A percentile compares a stretch with the other conserved stretches of the same genome.
Conservation (phyloP, 2,113 vertebrate genomes). For the Thunnus thynnus region DNA sequence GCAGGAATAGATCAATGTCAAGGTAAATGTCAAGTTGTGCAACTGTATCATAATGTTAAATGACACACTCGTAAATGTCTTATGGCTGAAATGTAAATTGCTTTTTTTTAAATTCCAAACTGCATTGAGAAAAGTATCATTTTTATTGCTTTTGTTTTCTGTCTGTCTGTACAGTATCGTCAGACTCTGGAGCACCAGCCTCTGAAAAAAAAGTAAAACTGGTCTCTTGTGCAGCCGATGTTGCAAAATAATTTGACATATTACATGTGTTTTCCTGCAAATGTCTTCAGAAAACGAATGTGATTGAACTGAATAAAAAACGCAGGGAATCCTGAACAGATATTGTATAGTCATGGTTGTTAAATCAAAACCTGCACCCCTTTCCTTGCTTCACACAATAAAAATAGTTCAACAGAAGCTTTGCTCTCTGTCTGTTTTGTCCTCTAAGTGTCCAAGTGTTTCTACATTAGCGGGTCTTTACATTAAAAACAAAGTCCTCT, state of each 20-base stretch:
- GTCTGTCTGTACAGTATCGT: neutral
- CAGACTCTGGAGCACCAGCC: neutral
- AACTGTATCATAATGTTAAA: neutral
- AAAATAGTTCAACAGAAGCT: conserved; percentile 40
- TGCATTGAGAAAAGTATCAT: conserved; percentile 13
- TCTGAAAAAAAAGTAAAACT: neutral
- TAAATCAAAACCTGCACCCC: too few relatives aligned
- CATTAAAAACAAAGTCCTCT: conserved; percentile 45
- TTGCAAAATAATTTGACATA: conserved; percentile 4
- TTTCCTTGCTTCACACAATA: conserved; percentile 43
- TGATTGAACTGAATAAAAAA: neutral
- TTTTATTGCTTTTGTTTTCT: conserved; percentile 7
- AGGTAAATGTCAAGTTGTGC: neutral
- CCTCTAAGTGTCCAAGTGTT: conserved; percentile 9
- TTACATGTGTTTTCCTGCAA: neutral
- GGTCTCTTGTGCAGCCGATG: neutral
- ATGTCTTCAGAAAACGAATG: neutral
- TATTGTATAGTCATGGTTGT: neutral
- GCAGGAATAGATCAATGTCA: neutral
- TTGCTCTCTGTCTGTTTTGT: conserved; percentile 47
- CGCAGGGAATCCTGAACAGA: neutral
- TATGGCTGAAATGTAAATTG: neutral
- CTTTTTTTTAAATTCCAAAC: conserved; percentile 11
- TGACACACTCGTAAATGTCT: neutral
- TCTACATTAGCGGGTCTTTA: neutral